Conservation (phyloP, 1,140 invertebrate species). For the Drusus annulatus region DNA sequence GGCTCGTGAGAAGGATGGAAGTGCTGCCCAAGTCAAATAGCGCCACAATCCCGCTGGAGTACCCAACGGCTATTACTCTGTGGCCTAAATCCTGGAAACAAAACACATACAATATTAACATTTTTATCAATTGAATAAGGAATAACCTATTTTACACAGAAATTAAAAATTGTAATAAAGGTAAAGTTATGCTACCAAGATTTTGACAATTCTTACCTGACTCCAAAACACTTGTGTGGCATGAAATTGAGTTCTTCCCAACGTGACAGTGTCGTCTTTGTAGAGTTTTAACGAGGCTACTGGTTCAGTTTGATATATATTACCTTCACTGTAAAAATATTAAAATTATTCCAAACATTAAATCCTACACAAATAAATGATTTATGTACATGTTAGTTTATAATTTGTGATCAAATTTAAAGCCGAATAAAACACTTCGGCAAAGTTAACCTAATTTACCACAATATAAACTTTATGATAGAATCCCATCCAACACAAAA, state of each 20-base stretch:
- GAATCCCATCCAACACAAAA: no score
- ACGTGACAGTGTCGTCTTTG: not conserved
- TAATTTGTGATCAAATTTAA: no score
- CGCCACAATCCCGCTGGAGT: constrained; percentile 76
- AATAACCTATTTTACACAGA: no score
- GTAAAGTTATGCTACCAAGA: not conserved
- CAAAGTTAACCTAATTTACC: no score
- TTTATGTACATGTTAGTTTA: not conserved
- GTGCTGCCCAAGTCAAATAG: constrained; percentile 72
- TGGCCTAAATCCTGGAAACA: constrained; percentile 66
- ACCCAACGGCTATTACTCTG: constrained; percentile 75
- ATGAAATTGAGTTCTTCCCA: constrained; percentile 12
- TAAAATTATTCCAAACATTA: not conserved
- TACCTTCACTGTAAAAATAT: constrained; percentile 19
- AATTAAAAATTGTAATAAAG: not conserved
- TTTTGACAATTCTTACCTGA: not conserved
- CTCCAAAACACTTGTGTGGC: constrained; percentile 35
- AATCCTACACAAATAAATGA: no score
- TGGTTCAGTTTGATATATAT: constrained; percentile 32
- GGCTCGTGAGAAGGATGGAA: constrained; percentile 70
- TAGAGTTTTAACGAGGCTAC: constrained; percentile 26
- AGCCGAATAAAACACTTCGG: no score
- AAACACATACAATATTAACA: not conserved
- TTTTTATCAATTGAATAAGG: no score
- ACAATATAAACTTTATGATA: no score